Evolutionary conservation across 2,888 invertebrate species (phyloP).

Genomic region (Stictocephala bisonia): DNA sequence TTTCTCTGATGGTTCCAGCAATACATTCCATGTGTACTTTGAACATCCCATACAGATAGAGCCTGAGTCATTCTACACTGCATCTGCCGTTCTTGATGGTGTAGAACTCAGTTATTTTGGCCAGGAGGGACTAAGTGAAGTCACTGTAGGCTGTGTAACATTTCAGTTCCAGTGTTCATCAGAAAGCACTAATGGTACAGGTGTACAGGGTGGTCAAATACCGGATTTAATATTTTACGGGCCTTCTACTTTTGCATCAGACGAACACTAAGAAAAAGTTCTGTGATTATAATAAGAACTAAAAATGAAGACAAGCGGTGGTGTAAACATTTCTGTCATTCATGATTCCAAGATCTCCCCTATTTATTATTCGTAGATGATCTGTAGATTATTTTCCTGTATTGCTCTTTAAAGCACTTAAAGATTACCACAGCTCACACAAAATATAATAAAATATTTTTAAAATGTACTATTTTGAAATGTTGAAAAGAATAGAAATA

Average conservation of each 20-base stretch:
- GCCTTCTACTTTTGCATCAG: conserved; percentile 67
- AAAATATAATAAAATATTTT: conserved; percentile 10
- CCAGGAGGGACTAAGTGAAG: conserved; percentile 96
- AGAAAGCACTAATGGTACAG: conserved; percentile 97
- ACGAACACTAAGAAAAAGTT: conserved; percentile 66
- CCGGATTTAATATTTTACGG: conserved; percentile 97
- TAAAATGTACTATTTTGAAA: not conserved
- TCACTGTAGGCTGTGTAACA: conserved; percentile 91
- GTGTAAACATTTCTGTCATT: not conserved
- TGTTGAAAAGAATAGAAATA: conserved; percentile 1
- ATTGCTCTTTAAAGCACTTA: conserved; percentile 19
- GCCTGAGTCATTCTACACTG: conserved; percentile 94
- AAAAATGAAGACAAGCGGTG: not conserved
- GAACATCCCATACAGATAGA: conserved; percentile 86
- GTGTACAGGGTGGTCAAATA: conserved; percentile 97
- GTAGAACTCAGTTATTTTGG: conserved; percentile 96
- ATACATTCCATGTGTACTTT: conserved; percentile 92
- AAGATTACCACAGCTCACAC: not conserved
- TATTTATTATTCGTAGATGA: conserved; percentile 1
- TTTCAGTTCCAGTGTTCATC: conserved; percentile 98
- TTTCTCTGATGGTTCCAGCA: conserved; percentile 96
- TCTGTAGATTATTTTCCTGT: not conserved
- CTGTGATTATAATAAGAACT: not conserved
- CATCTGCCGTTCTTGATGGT: conserved; percentile 94
- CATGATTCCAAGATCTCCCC: not conserved